These are phyloP conservation scores for Prosopocoilus inquinatus DNA, from an alignment of 2,888 invertebrate species.

Conservation along the genomic window DNA sequence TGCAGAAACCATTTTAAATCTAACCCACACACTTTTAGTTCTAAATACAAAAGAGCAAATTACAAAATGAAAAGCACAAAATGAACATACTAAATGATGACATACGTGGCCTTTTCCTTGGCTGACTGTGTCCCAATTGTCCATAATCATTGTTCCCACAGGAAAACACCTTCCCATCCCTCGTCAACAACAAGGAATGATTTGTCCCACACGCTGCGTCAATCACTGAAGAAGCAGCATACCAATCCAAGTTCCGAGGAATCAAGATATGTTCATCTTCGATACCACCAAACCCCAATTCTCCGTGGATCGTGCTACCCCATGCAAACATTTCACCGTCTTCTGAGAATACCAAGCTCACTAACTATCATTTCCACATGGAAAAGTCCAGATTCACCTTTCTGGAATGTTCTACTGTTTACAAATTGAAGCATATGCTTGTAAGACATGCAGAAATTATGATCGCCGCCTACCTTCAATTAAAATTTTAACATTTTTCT, in stretches of 20 bases:
- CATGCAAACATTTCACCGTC: conserved; percentile 62
- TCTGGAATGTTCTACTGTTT: too few species aligned
- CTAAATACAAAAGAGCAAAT: neutral
- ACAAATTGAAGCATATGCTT: too few species aligned
- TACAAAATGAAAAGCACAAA: conserved; percentile 21
- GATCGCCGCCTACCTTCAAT: too few species aligned
- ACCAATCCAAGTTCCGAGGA: conserved; percentile 64
- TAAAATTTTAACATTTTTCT: too few species aligned
- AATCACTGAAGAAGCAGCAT: conserved; percentile 55
- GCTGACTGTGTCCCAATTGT: conserved; percentile 78
- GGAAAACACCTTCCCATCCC: conserved; percentile 77
- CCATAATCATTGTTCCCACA: conserved; percentile 93
- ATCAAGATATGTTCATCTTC: conserved; percentile 68
- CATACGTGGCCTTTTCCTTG: conserved; percentile 68
- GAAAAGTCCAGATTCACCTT: too few species aligned
- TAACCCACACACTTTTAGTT: neutral
- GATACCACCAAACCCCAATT: conserved; percentile 74
- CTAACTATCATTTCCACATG: too few species aligned
- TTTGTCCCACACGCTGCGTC: conserved; percentile 74
- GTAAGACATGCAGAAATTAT: too few species aligned
- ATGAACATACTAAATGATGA: conserved; percentile 59
- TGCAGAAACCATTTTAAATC: neutral
- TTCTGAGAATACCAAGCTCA: too few species aligned
- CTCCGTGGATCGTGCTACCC: conserved; percentile 76
- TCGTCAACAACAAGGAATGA: conserved; percentile 77